phyloP scores from a whole-genome alignment of 2,113 vertebrate species.

The Leptocoma aspasia region DNA sequence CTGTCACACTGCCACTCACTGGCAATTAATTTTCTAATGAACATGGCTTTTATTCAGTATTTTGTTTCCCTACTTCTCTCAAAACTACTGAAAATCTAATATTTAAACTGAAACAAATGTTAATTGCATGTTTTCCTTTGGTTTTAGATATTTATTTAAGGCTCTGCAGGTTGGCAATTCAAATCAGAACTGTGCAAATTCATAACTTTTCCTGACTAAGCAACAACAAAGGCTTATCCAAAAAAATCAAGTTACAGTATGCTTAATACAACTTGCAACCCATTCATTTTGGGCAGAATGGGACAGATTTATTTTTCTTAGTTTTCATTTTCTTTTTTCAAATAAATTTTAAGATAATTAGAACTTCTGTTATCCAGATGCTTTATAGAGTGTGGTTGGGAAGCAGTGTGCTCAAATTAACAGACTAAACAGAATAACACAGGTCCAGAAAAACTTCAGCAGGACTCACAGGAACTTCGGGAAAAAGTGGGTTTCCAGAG shows the following conservation, averaged over 20 bases:
- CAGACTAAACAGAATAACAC: neutral
- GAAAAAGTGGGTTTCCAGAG: neutral
- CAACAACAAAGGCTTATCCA: neutral
- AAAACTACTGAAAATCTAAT: neutral
- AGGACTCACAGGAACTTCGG: neutral
- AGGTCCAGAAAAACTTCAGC: neutral
- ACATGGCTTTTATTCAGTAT: neutral
- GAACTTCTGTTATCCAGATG: neutral
- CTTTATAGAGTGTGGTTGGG: neutral
- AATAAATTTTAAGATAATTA: neutral
- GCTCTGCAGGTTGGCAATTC: neutral
- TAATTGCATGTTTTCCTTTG: neutral
- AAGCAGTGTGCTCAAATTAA: neutral
- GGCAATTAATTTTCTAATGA: neutral
- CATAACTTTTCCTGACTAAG: neutral
- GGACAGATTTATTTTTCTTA: neutral
- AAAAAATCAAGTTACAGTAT: neutral
- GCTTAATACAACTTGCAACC: neutral
- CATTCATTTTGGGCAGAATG: neutral
- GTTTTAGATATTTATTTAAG: neutral
- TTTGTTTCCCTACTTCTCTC: neutral
- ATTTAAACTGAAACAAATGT: neutral
- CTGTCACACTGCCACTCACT: neutral
- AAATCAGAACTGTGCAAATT: neutral
- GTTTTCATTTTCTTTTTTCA: neutral